phyloP scores from a whole-genome alignment of 64 coral and sea anemone genomes.

The Dendronephthya gigantea region DNA sequence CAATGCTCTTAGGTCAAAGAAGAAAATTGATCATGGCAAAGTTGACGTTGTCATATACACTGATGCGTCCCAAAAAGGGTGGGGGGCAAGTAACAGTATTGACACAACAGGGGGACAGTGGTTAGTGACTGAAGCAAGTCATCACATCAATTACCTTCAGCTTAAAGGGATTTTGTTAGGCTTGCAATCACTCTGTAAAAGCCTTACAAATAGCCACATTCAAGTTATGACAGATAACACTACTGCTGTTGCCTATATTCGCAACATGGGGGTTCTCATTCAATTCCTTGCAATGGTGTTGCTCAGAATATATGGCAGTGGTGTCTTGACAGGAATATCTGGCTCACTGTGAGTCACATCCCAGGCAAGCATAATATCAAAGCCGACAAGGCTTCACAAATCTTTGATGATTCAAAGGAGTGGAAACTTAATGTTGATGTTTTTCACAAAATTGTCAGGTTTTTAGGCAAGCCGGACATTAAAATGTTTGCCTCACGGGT shows the following conservation, averaged over 20 bases:
- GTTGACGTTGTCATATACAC: not conserved
- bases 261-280: conserved; percentile 54
- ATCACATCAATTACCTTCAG: not conserved
- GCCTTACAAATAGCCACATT: conserved; percentile 25
- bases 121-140: not conserved
- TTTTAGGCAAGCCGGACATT: conserved; percentile 40
- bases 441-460: conserved; percentile 7
- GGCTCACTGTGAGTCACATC: conserved; percentile 32
- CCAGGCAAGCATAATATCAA: conserved; percentile 37
- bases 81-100: not conserved
- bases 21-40: too few relatives aligned
- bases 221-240: conserved; percentile 41
- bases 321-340: conserved; percentile 36
- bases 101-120: not conserved
- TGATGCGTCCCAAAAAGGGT: conserved; percentile 32
- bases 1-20: too few relatives aligned
- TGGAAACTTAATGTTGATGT: not conserved
- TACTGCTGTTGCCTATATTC: conserved; percentile 52
- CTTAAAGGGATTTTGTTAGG: conserved; percentile 36
- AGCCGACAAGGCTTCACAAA: conserved; percentile 35
- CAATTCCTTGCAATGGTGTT: conserved; percentile 15
- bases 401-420: conserved; percentile 17
- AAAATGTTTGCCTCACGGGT: conserved; percentile 41
- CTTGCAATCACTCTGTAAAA: conserved; percentile 35
- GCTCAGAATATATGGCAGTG: conserved; percentile 47